A percentile compares a stretch with the other conserved stretches of the same genome.
These are phyloP conservation scores for Spodoptera litura DNA, from an alignment of 1,140 invertebrate genomes.

Conservation along the genomic window DNA sequence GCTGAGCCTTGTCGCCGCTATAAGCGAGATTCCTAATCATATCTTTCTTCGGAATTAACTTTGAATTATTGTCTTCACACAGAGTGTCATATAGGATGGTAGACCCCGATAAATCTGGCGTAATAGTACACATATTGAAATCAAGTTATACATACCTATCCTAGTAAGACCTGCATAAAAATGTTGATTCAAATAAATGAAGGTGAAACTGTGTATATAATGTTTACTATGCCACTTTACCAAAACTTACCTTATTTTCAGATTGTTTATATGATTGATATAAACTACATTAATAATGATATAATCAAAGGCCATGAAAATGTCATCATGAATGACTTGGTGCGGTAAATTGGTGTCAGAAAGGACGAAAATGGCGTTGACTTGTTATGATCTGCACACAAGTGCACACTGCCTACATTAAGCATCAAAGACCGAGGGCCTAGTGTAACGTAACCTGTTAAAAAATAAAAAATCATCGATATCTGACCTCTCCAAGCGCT, in stretches of 20 bases:
- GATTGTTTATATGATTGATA: no score
- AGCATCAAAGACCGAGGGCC: no score
- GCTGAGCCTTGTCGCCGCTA: not conserved
- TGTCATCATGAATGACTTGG: no score
- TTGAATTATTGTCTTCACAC: constrained; percentile 41
- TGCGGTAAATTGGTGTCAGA: no score
- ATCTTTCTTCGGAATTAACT: constrained; percentile 6
- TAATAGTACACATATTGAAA: constrained; percentile 45
- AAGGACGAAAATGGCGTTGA: no score
- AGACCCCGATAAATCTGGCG: constrained; percentile 60
- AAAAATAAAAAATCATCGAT: not conserved
- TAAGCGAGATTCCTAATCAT: not conserved
- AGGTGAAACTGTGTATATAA: not conserved
- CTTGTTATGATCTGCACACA: no score
- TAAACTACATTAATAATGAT: no score
- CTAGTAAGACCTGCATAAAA: constrained; percentile 70
- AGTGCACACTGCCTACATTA: no score
- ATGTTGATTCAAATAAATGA: not conserved
- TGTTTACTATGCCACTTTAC: no score
- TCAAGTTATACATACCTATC: constrained; percentile 61
- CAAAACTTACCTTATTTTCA: no score
- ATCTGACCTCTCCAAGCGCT: constrained; percentile 90
- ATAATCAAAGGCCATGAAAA: no score
- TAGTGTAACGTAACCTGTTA: no score
- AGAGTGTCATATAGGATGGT: constrained; percentile 49